phyloP scores from a whole-genome alignment of 2,888 invertebrate species.

The Bellardia pandia region DNA sequence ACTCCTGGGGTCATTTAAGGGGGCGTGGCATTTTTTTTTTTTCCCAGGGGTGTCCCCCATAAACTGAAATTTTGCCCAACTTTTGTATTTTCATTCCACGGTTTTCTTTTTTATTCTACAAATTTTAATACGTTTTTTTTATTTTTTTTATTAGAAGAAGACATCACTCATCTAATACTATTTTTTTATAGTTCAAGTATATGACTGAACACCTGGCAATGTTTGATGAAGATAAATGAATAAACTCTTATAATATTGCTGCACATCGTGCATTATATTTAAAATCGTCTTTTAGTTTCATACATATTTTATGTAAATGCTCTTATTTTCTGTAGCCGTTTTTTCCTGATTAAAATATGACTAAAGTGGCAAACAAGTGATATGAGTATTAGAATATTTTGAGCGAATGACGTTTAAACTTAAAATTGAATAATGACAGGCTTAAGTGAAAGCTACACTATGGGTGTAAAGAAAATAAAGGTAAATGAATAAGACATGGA shows the following conservation, averaged over 20 bases:
- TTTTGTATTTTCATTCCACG: background rate
- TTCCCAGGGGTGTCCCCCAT: too few relatives aligned
- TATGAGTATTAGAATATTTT: constrained; percentile 29
- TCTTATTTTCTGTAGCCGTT: constrained; percentile 2
- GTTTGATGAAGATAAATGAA: constrained; percentile 72
- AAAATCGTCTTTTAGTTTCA: constrained; percentile 30
- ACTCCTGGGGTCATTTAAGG: too few relatives aligned
- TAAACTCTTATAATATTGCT: constrained; percentile 43
- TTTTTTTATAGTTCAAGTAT: constrained; percentile 36
- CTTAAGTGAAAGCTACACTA: constrained; percentile 30
- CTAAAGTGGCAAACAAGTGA: constrained; percentile 37
- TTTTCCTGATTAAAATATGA: constrained; percentile 33
- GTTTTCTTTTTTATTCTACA: background rate
- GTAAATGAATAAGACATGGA: background rate
- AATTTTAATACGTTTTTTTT: background rate
- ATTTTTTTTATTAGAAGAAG: background rate
- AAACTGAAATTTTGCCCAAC: too few relatives aligned
- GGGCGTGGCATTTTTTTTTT: too few relatives aligned
- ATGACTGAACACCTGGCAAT: constrained; percentile 65
- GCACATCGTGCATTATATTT: constrained; percentile 40
- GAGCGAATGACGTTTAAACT: constrained; percentile 21
- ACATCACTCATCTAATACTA: constrained; percentile 19
- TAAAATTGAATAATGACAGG: constrained; percentile 55
- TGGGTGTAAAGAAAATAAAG: background rate
- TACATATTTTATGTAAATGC: background rate